Evolutionary conservation across 2,888 invertebrate species (phyloP).

Genomic region (Bibio marci): DNA sequence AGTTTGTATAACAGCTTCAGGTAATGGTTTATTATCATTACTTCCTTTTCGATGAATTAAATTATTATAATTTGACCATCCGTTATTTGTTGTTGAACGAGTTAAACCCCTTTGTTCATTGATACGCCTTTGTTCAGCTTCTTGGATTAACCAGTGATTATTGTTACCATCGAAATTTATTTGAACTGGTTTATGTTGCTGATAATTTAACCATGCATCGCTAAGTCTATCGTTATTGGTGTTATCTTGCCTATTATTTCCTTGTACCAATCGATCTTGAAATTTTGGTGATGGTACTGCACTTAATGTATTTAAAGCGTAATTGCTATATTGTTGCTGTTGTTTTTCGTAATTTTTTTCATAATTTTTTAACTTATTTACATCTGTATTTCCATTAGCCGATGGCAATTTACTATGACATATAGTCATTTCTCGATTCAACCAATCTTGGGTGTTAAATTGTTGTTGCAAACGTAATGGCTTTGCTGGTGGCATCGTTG

Average conservation of each 20-base stretch:
- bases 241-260: not conserved
- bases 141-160: slow-evolving; percentile 88
- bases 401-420: no score
- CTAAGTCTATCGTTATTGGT: not conserved
- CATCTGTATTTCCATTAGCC: not conserved
- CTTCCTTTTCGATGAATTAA: slow-evolving; percentile 25
- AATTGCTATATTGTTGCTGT: slow-evolving; percentile 37
- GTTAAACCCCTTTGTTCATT: slow-evolving; percentile 33
- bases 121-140: slow-evolving; percentile 74
- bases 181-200: not conserved
- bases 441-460: not conserved
- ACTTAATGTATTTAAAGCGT: slow-evolving; percentile 49
- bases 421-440: no score
- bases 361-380: not conserved
- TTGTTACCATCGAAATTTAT: slow-evolving; percentile 24
- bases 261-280: slow-evolving; percentile 33
- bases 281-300: slow-evolving; percentile 63
- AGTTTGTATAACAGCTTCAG: slow-evolving; percentile 51
- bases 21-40: slow-evolving; percentile 42
- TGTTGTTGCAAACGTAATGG: slow-evolving; percentile 27
- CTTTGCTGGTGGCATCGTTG: slow-evolving; percentile 35
- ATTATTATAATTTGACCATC: slow-evolving; percentile 28
- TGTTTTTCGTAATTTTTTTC: not conserved
- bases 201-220: not conserved
- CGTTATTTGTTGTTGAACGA: slow-evolving; percentile 6